A percentile compares a stretch with the other conserved stretches of the same genome.
These are phyloP conservation scores for Zeugodacus cucurbitae DNA, from an alignment of 1,140 invertebrate genomes.

Conservation along the genomic window DNA sequence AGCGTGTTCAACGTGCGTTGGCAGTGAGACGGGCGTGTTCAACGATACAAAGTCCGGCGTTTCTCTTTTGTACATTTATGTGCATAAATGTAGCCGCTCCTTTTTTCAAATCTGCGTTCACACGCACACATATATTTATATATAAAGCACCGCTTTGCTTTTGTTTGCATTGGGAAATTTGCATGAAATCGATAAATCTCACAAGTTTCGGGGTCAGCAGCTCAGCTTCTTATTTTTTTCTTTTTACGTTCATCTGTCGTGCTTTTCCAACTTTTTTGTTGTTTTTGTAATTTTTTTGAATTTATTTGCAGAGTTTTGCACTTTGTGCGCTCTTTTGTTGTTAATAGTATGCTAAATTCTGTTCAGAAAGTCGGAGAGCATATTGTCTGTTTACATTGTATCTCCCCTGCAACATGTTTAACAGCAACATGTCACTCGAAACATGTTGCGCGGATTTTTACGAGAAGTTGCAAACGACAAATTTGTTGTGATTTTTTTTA, in stretches of 20 bases:
- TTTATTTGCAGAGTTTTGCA: neutral
- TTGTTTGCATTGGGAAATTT: neutral
- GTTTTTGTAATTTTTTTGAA: neutral
- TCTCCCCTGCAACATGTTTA: neutral
- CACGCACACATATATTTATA: neutral
- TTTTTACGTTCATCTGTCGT: too few relatives aligned
- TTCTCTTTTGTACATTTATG: too few relatives aligned
- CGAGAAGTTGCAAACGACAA: neutral
- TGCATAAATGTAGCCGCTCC: neutral
- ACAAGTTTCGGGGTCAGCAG: slow-evolving; percentile 13
- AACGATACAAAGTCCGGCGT: neutral
- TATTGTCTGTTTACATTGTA: neutral
- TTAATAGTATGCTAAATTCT: neutral
- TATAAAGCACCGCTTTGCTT: neutral
- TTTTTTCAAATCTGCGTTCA: neutral
- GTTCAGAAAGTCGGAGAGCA: too few relatives aligned
- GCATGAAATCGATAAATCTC: slow-evolving; percentile 30
- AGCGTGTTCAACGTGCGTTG: neutral
- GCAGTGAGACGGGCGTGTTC: neutral
- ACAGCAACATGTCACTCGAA: neutral
- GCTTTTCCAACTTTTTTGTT: neutral
- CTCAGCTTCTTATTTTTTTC: neutral
- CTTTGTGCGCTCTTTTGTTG: neutral
- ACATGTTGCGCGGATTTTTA: too few relatives aligned
- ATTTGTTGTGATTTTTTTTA: neutral